These are phyloP conservation scores for Neoitamus cyanurus DNA, from an alignment of 2,888 invertebrate genomes.

Conservation along the genomic window DNA sequence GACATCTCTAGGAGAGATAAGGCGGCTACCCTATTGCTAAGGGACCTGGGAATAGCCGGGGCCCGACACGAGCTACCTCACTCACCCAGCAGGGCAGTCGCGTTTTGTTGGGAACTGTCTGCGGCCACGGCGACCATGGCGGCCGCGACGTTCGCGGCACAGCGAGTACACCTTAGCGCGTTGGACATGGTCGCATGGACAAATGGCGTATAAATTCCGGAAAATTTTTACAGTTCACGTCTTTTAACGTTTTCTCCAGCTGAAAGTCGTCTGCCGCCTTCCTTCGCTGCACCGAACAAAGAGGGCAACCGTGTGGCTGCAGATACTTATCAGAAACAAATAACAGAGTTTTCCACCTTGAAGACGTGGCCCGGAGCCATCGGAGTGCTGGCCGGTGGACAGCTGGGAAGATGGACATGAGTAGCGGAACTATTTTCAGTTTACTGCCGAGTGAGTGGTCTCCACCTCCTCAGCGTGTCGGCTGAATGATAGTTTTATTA, in stretches of 20 bases:
- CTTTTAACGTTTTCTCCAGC: slow-evolving; percentile 48
- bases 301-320: slow-evolving; percentile 17
- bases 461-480: background rate
- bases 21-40: background rate
- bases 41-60: background rate
- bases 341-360: slow-evolving; percentile 42
- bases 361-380: background rate
- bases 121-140: background rate
- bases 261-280: background rate
- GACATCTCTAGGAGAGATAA: slow-evolving; percentile 45
- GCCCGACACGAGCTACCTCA: background rate
- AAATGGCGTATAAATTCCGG: slow-evolving; percentile 54
- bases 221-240: slow-evolving; percentile 53
- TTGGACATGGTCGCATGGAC: slow-evolving; percentile 52
- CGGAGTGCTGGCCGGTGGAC: slow-evolving; percentile 16
- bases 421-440: slow-evolving; percentile 41
- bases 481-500: slow-evolving; percentile 30
- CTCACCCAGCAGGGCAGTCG: background rate
- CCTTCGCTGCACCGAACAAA: background rate
- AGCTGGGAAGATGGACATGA: slow-evolving; percentile 43
- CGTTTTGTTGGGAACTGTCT: background rate
- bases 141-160: background rate
- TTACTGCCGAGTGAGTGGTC: background rate
- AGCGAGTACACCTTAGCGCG: background rate
- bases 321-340: slow-evolving; percentile 40